These are phyloP conservation scores for Drosophila malerkotliana DNA, from an alignment of 1,140 invertebrate genomes.

Conservation along the genomic window DNA sequence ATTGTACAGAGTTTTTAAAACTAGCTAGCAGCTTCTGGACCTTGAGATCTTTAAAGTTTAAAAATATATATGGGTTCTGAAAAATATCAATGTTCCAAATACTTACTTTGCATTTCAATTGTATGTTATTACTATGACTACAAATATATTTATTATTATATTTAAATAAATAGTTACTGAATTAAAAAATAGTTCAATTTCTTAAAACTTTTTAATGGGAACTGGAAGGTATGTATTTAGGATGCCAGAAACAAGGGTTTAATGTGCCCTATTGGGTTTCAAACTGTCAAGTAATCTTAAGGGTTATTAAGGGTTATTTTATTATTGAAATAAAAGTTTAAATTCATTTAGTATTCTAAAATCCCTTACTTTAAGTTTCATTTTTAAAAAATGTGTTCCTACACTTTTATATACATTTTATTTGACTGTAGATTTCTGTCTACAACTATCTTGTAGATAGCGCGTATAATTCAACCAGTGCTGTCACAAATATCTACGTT, in stretches of 20 bases:
- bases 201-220: neutral
- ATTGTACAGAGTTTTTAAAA: neutral
- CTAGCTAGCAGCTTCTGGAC: neutral
- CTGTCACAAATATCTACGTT: neutral
- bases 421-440: neutral
- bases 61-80: neutral
- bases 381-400: neutral
- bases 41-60: no score
- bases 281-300: no score
- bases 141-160: slow-evolving; percentile 1
- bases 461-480: neutral
- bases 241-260: no score
- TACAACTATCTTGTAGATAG: neutral
- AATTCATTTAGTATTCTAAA: no score
- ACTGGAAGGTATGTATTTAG: neutral
- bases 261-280: no score
- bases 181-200: neutral
- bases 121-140: neutral
- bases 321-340: no score
- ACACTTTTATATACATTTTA: neutral
- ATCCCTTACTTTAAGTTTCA: neutral
- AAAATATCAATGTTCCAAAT: neutral
- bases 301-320: no score
- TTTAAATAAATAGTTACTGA: slow-evolving; percentile 1
- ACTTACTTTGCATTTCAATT: neutral